These are phyloP conservation scores for Aporrectodea caliginosa DNA, from an alignment of 1,140 invertebrate species.

Conservation along the genomic window DNA sequence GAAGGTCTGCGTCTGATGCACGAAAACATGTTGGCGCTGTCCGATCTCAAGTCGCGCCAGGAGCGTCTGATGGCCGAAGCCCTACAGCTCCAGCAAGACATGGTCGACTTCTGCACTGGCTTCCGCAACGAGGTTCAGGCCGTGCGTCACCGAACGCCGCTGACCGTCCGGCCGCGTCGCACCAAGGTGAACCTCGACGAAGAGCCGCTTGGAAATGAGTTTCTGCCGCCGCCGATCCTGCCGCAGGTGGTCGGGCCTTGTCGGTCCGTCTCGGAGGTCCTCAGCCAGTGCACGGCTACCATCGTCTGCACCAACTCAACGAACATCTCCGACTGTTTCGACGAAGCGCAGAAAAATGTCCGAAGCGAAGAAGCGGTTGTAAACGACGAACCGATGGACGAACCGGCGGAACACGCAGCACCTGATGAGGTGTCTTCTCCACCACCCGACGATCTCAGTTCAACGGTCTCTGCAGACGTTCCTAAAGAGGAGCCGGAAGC, in stretches of 20 bases:
- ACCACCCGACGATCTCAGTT: too few species aligned
- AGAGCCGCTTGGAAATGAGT: slow-evolving; percentile 7
- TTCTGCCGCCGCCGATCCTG: slow-evolving; percentile 27
- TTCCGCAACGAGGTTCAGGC: slow-evolving; percentile 46
- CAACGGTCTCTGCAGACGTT: too few species aligned
- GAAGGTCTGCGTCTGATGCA: slow-evolving; percentile 60
- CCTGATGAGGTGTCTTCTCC: too few species aligned
- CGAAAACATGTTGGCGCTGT: slow-evolving; percentile 63
- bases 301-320: not conserved
- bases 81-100: slow-evolving; percentile 63
- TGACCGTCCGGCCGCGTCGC: slow-evolving; percentile 50
- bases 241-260: slow-evolving; percentile 20
- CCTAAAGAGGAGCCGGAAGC: too few species aligned
- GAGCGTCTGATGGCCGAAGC: slow-evolving; percentile 62
- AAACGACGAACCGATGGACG: too few species aligned
- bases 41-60: slow-evolving; percentile 63
- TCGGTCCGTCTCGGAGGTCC: not conserved
- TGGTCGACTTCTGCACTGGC: slow-evolving; percentile 62
- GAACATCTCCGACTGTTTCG: not conserved
- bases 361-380: too few species aligned
- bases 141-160: slow-evolving; percentile 43
- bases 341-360: not conserved
- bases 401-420: too few species aligned
- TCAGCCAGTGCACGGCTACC: not conserved
- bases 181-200: slow-evolving; percentile 51